phyloP scores from a whole-genome alignment of 2,888 invertebrate species.

The Leptinotarsa peninsularis region DNA sequence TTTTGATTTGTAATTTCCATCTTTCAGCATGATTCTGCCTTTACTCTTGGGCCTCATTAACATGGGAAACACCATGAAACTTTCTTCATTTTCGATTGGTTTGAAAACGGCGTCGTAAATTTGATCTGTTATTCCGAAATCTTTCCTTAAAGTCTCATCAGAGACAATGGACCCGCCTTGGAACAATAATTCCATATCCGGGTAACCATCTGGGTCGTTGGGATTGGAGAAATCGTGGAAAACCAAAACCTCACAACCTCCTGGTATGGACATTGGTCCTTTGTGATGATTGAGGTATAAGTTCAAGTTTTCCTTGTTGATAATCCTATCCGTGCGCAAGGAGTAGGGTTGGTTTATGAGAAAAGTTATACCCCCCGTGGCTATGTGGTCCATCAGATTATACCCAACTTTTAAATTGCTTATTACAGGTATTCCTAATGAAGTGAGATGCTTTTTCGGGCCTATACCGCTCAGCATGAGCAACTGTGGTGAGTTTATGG shows the following conservation, averaged over 20 bases:
- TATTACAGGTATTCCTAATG: conserved; percentile 65
- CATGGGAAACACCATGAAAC: conserved; percentile 69
- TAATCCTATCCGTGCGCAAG: conserved; percentile 59
- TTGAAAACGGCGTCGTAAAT: conserved; percentile 60
- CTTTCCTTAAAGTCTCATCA: conserved; percentile 66
- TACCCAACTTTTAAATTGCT: conserved; percentile 68
- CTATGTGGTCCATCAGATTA: conserved; percentile 71
- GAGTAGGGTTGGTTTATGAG: conserved; percentile 68
- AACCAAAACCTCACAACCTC: conserved; percentile 76
- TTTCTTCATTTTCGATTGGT: conserved; percentile 61
- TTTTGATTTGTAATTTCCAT: conserved; percentile 69
- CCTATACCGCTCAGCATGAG: conserved; percentile 78
- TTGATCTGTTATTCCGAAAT: conserved; percentile 66
- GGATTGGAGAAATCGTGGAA: conserved; percentile 74
- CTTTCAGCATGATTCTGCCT: conserved; percentile 71
- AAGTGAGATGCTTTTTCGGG: conserved; percentile 64
- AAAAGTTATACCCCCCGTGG: conserved; percentile 77
- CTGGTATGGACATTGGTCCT: conserved; percentile 69
- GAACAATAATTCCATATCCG: conserved; percentile 76
- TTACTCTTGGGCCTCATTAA: conserved; percentile 72
- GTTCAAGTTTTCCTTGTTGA: conserved; percentile 55
- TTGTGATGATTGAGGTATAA: conserved; percentile 63
- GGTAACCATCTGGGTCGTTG: conserved; percentile 71
- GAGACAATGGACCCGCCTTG: conserved; percentile 74
- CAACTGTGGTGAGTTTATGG: conserved; percentile 81